Evolutionary conservation across 2,113 vertebrate genomes (phyloP).

Genomic region (Hippocampus barbouri): DNA sequence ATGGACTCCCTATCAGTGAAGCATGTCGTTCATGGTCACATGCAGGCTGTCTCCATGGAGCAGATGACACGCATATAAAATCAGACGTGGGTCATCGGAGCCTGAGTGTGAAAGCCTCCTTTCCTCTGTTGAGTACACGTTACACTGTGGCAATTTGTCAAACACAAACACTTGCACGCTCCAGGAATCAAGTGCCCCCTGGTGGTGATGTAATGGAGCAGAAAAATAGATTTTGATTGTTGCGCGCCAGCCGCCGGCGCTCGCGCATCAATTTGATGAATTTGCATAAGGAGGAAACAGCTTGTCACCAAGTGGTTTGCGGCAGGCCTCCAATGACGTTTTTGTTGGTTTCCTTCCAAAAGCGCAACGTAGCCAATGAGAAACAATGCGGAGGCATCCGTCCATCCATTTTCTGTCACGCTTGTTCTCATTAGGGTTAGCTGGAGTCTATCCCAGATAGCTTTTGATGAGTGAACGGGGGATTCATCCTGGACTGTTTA

Average conservation of each 20-base stretch:
- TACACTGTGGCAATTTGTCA: conserved; percentile 65
- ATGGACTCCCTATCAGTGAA: background rate
- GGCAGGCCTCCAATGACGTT: conserved; percentile 9
- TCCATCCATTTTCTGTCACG: background rate
- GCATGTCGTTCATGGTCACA: conserved; percentile 12
- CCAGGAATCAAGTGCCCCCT: conserved; percentile 74
- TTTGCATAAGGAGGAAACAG: conserved; percentile 44
- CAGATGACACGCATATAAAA: conserved; percentile 44
- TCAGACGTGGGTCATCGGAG: conserved; percentile 33
- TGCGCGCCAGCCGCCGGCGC: conserved; percentile 60
- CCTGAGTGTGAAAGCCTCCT: conserved; percentile 52
- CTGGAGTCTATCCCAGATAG: background rate
- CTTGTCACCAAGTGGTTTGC: conserved; percentile 34
- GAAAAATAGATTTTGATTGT: conserved; percentile 67
- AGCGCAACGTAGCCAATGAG: background rate
- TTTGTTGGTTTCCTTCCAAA: conserved; percentile 13
- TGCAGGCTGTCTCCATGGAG: conserved; percentile 28
- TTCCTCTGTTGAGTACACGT: conserved; percentile 50
- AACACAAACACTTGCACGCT: conserved; percentile 60
- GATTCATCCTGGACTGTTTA: background rate
- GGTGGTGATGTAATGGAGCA: conserved; percentile 73
- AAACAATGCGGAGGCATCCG: background rate
- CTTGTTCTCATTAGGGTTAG: background rate
- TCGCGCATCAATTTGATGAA: conserved; percentile 46
- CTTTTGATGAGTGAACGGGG: background rate